Conservation (phyloP, 2,797 vertebrate genomes). For the Pseudocheirus occidentalis region DNA sequence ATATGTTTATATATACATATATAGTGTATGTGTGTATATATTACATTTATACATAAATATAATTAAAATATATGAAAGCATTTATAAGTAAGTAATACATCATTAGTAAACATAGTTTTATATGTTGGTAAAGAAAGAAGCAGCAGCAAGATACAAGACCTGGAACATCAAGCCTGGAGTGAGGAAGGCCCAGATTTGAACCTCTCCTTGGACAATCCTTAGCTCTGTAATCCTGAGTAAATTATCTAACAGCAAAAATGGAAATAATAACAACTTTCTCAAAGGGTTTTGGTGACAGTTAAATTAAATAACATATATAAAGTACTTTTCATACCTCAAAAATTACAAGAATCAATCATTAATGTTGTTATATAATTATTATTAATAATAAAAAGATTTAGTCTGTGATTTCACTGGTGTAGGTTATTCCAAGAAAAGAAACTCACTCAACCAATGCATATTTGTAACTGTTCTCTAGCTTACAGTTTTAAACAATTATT, state of each 20-base stretch:
- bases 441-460: neutral
- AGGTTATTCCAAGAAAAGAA: neutral
- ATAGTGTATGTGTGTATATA: no score
- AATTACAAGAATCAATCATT: neutral
- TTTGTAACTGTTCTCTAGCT: neutral
- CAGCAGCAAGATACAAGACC: neutral
- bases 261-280: neutral
- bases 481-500: neutral
- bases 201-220: neutral
- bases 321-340: neutral
- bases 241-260: neutral
- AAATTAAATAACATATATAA: neutral
- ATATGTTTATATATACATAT: no score
- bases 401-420: neutral
- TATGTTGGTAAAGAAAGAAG: neutral
- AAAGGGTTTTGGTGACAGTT: neutral
- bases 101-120: neutral
- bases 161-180: neutral
- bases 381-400: neutral
- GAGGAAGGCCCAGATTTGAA: neutral
- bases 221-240: neutral
- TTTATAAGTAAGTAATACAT: neutral
- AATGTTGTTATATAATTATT: neutral
- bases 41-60: no score
- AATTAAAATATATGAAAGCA: neutral